Conservation (phyloP, 2,888 invertebrate genomes). For the Nephrotoma flavescens region DNA sequence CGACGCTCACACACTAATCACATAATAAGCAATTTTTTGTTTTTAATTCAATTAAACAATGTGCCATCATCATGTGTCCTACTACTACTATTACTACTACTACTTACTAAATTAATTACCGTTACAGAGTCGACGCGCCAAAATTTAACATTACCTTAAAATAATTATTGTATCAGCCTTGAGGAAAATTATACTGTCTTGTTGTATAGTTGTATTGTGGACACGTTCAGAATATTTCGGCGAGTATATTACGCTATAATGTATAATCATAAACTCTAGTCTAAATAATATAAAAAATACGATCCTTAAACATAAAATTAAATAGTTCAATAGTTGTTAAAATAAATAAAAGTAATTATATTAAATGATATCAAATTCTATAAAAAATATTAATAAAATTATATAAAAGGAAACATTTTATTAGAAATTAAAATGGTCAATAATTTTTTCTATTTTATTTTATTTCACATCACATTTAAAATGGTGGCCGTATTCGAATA, state of each 20-base stretch:
- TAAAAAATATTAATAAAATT: background rate
- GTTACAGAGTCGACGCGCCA: background rate
- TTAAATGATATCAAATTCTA: background rate
- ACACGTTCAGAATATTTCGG: background rate
- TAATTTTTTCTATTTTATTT: background rate
- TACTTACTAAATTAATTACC: background rate
- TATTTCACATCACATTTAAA: background rate
- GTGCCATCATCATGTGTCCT: background rate
- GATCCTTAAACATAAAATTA: background rate
- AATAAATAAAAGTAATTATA: background rate
- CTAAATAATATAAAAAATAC: background rate
- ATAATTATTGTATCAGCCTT: background rate
- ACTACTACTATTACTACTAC: background rate
- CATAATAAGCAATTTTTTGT: background rate
- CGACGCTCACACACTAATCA: background rate
- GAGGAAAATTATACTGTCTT: background rate
- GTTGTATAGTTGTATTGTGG: background rate
- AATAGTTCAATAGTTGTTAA: background rate
- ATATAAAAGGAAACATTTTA: background rate
- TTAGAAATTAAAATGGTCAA: background rate
- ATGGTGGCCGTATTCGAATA: background rate
- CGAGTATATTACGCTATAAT: background rate
- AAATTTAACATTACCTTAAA: background rate
- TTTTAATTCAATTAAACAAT: background rate
- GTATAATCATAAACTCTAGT: background rate